Conservation (phyloP, 2,888 invertebrate species). For the Dilophus febrilis region DNA sequence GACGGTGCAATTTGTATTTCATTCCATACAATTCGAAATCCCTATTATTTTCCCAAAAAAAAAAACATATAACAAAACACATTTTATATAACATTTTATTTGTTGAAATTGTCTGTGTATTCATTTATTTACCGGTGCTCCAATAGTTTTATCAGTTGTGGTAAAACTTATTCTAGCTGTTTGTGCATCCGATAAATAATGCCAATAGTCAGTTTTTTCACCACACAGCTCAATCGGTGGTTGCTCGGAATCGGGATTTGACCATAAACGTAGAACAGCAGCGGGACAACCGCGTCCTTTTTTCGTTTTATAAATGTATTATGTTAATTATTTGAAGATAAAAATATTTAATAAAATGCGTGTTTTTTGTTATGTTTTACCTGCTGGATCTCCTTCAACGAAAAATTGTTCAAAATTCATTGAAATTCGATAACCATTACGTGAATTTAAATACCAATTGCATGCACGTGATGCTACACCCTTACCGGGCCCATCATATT, state of each 20-base stretch:
- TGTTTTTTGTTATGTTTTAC: constrained; percentile 42
- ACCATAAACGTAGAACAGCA: constrained; percentile 79
- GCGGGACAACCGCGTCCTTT: constrained; percentile 79
- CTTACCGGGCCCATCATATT: constrained; percentile 69
- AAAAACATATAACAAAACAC: neutral
- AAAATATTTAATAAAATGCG: neutral
- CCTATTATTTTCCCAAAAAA: constrained; percentile 28
- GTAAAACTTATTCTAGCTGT: constrained; percentile 84
- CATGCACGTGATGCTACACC: constrained; percentile 76
- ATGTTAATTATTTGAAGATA: too few relatives aligned
- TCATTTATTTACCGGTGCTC: constrained; percentile 40
- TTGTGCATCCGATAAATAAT: constrained; percentile 72
- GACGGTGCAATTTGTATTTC: constrained; percentile 51
- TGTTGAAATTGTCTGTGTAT: neutral
- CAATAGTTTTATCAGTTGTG: constrained; percentile 86
- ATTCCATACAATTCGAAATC: constrained; percentile 90
- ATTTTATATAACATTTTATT: neutral
- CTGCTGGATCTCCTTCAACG: constrained; percentile 80
- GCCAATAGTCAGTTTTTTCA: constrained; percentile 67
- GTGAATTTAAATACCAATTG: constrained; percentile 89
- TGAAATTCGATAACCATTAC: constrained; percentile 71
- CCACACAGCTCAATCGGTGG: constrained; percentile 82
- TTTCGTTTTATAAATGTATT: too few relatives aligned
- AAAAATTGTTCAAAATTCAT: constrained; percentile 83
- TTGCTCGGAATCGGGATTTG: constrained; percentile 47